phyloP scores from a whole-genome alignment of 2,888 invertebrate genomes.

The Xanthia icteritia region DNA sequence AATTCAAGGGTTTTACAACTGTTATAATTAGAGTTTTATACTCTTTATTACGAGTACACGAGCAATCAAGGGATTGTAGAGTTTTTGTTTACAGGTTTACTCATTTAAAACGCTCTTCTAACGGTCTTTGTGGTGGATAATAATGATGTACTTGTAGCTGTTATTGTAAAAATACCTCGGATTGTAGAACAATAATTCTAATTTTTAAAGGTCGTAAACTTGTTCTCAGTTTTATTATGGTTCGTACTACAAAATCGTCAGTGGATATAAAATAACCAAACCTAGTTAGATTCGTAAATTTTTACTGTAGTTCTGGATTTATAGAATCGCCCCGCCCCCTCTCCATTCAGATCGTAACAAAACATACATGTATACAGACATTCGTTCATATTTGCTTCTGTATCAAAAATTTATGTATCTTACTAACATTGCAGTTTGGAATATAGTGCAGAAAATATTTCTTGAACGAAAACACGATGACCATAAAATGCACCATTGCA shows the following conservation, averaged over 20 bases:
- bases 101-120: conserved; percentile 27
- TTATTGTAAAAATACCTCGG: conserved; percentile 8
- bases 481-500: background rate
- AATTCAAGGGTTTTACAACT: conserved; percentile 40
- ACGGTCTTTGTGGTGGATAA: conserved; percentile 18
- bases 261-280: background rate
- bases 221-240: background rate
- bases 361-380: conserved; percentile 15
- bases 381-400: background rate
- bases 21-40: conserved; percentile 48
- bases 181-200: background rate
- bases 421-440: background rate
- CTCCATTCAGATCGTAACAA: conserved; percentile 17
- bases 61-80: conserved; percentile 34
- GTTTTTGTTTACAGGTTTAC: conserved; percentile 36
- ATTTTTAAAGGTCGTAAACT: background rate
- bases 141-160: conserved; percentile 19
- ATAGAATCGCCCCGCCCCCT: background rate
- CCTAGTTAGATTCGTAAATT: background rate
- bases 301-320: background rate
- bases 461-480: background rate
- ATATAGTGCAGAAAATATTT: background rate
- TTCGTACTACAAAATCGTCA: background rate
- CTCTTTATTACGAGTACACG: conserved; percentile 32
- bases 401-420: background rate